Evolutionary conservation across 2,888 invertebrate species (phyloP).

Genomic region (Apamea sordens): DNA sequence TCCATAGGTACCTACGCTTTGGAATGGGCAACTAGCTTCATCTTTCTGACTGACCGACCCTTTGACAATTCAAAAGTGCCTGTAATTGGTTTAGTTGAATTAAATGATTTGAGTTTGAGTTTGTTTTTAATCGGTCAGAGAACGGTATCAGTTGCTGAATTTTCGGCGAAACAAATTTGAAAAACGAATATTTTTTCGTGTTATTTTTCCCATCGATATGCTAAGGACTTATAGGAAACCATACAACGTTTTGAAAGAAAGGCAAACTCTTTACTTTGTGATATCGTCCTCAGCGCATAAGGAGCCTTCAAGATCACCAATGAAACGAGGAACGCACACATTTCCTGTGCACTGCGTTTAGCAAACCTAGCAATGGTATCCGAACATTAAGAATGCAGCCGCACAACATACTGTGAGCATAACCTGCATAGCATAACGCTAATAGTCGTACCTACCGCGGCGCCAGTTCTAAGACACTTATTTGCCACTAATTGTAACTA

Average conservation of each 20-base stretch:
- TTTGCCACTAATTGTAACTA: constrained; percentile 77
- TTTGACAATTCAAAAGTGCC: no score
- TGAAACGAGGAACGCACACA: not conserved
- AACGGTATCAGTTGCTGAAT: no score
- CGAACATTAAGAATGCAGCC: constrained; percentile 32
- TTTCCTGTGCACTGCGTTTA: constrained; percentile 14
- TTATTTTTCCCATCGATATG: no score
- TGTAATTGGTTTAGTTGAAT: no score
- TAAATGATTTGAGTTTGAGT: no score
- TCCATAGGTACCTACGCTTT: no score
- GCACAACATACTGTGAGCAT: constrained; percentile 21
- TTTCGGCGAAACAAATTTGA: no score
- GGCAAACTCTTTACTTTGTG: not conserved
- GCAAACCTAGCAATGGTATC: constrained; percentile 36
- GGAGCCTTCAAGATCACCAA: not conserved
- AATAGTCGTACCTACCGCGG: constrained; percentile 73
- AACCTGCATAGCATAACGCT: constrained; percentile 33
- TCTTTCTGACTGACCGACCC: no score
- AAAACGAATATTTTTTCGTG: no score
- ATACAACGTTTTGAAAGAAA: not conserved
- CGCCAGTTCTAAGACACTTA: constrained; percentile 71
- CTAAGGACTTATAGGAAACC: not conserved
- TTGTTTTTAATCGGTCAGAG: no score
- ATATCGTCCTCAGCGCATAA: not conserved
- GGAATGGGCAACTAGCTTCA: no score